Conservation (phyloP, 2,797 vertebrate genomes). For the Nannoperca australis region DNA sequence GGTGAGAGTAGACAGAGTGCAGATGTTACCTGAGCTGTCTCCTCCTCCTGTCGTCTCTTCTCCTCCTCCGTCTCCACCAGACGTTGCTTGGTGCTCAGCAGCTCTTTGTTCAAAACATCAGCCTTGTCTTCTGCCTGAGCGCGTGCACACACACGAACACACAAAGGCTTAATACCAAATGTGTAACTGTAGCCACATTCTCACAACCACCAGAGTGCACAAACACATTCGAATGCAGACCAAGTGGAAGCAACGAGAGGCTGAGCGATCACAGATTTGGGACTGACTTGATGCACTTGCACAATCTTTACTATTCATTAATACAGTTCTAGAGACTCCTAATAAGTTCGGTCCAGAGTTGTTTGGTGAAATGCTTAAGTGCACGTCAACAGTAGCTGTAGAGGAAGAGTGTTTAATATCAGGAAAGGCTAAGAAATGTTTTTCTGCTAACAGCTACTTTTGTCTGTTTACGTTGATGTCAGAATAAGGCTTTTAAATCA, state of each 20-base stretch:
- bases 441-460: background rate
- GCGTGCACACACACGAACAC: constrained; percentile 17
- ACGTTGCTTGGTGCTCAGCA: constrained; percentile 95
- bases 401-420: background rate
- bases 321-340: background rate
- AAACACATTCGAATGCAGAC: constrained; percentile 1
- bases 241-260: background rate
- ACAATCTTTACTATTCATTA: background rate
- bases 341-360: background rate
- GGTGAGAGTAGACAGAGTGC: background rate
- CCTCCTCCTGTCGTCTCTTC: constrained; percentile 95
- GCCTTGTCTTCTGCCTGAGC: constrained; percentile 97
- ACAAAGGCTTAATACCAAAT: background rate
- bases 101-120: constrained; percentile 96
- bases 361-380: background rate
- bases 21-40: constrained; percentile 92
- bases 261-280: background rate
- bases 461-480: background rate
- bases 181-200: background rate
- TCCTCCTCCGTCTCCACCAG: constrained; percentile 97
- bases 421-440: background rate
- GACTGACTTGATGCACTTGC: background rate
- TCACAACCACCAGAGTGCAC: background rate
- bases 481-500: background rate
- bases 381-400: background rate